Evolutionary conservation across 2,888 invertebrate species (phyloP).

Genomic region (Caenorhabditis becei): DNA sequence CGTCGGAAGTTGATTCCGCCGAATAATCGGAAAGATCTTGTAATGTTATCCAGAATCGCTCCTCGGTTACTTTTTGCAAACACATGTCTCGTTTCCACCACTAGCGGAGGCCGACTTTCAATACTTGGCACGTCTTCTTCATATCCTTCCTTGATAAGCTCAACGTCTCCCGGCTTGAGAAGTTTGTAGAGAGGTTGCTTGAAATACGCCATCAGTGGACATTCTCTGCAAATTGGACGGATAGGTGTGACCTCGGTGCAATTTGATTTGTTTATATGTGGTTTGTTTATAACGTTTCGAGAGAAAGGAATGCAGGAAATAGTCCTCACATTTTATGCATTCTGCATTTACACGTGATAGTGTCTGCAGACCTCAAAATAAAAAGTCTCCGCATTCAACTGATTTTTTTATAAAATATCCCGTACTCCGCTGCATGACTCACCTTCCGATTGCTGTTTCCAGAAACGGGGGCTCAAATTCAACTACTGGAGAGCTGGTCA

Average conservation of each 20-base stretch:
- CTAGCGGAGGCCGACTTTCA: slow-evolving; percentile 16
- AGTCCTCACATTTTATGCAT: too few relatives aligned
- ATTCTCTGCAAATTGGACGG: too few relatives aligned
- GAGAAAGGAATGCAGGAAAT: too few relatives aligned
- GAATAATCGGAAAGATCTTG: slow-evolving; percentile 42
- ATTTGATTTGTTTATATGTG: not conserved
- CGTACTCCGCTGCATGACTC: slow-evolving; percentile 82
- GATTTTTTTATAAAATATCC: not conserved
- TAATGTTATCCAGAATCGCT: slow-evolving; percentile 8
- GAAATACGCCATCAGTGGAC: slow-evolving; percentile 83
- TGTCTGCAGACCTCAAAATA: slow-evolving; percentile 25
- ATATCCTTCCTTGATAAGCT: slow-evolving; percentile 42
- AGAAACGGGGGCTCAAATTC: slow-evolving; percentile 91
- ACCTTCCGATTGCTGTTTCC: slow-evolving; percentile 87
- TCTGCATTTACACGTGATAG: slow-evolving; percentile 12
- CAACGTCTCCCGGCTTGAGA: slow-evolving; percentile 59
- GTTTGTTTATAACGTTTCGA: not conserved
- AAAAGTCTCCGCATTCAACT: not conserved
- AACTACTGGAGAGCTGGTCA: slow-evolving; percentile 92
- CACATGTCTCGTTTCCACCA: slow-evolving; percentile 17
- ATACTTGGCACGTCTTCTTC: slow-evolving; percentile 46
- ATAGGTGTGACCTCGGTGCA: not conserved
- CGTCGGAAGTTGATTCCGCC: slow-evolving; percentile 53
- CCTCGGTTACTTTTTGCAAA: slow-evolving; percentile 42
- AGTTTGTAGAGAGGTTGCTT: slow-evolving; percentile 73